These are phyloP conservation scores for Tetragonisca angustula DNA, from an alignment of 2,888 invertebrate species.

Conservation along the genomic window DNA sequence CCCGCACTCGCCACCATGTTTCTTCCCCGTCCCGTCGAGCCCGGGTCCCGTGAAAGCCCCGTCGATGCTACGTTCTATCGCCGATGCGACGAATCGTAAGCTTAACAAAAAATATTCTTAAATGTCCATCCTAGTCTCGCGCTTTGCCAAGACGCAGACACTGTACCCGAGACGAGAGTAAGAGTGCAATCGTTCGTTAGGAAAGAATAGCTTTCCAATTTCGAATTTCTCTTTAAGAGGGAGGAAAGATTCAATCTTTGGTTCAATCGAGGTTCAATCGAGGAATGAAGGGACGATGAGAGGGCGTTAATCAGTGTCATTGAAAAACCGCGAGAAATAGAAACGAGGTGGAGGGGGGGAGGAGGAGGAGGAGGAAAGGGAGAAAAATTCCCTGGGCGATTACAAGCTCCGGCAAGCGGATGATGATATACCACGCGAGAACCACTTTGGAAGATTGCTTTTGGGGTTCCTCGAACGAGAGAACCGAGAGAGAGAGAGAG, in stretches of 20 bases:
- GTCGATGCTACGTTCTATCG: too few relatives aligned
- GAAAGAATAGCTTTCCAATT: neutral
- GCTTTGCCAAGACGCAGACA: too few relatives aligned
- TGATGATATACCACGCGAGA: slow-evolving; percentile 21
- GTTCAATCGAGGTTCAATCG: neutral
- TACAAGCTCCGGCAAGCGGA: neutral
- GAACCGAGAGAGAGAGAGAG: neutral
- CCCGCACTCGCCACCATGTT: neutral
- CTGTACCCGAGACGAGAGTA: too few relatives aligned
- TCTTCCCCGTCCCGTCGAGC: neutral
- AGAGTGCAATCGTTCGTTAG: slow-evolving; percentile 40
- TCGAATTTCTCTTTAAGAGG: neutral
- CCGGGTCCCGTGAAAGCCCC: neutral
- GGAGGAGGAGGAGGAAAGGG: too few relatives aligned
- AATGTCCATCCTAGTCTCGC: neutral
- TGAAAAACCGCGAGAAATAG: neutral
- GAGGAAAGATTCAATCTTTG: neutral
- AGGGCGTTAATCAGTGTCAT: neutral
- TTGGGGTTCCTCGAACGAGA: neutral
- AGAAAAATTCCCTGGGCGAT: slow-evolving; percentile 12
- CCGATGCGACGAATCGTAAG: slow-evolving; percentile 31
- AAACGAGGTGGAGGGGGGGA: too few relatives aligned
- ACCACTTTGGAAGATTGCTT: slow-evolving; percentile 50
- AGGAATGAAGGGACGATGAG: too few relatives aligned
- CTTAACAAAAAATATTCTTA: neutral